phyloP scores from a whole-genome alignment of 2,888 invertebrate genomes.

The Drosophila algonquin region DNA sequence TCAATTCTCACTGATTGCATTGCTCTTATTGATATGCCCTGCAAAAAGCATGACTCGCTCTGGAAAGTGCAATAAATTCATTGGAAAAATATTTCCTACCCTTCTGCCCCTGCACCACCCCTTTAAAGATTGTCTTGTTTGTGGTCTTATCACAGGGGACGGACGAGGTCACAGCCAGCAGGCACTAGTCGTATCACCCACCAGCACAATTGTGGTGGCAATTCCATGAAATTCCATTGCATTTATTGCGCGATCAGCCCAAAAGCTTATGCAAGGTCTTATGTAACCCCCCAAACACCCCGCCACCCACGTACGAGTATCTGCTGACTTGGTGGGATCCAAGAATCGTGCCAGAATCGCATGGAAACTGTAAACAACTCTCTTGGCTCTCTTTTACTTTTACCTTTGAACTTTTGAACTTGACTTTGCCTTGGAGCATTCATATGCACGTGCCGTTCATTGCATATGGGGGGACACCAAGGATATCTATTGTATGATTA shows the following conservation, averaged over 20 bases:
- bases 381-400: slow-evolving; percentile 7
- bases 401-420: slow-evolving; percentile 7
- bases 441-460: background rate
- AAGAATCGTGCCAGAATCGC: slow-evolving; percentile 36
- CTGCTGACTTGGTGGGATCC: slow-evolving; percentile 21
- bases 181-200: background rate
- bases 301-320: background rate
- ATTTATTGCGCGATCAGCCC: slow-evolving; percentile 18
- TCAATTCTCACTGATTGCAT: slow-evolving; percentile 19
- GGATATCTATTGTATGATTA: background rate
- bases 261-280: slow-evolving; percentile 29
- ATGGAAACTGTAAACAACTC: slow-evolving; percentile 33
- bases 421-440: background rate
- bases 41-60: slow-evolving; percentile 5
- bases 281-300: slow-evolving; percentile 18
- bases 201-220: background rate
- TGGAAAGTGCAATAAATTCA: slow-evolving; percentile 24
- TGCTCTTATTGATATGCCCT: slow-evolving; percentile 24
- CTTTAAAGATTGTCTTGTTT: background rate
- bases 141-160: slow-evolving; percentile 6
- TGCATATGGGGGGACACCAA: background rate
- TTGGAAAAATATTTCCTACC: slow-evolving; percentile 6
- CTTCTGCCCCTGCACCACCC: too few species aligned
- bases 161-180: slow-evolving; percentile 19
- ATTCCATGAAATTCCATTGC: slow-evolving; percentile 13